Base-by-base conservation (phyloP, 37 sponge, comb jelly and placozoan species). In the Halichondria panicea region DNA sequence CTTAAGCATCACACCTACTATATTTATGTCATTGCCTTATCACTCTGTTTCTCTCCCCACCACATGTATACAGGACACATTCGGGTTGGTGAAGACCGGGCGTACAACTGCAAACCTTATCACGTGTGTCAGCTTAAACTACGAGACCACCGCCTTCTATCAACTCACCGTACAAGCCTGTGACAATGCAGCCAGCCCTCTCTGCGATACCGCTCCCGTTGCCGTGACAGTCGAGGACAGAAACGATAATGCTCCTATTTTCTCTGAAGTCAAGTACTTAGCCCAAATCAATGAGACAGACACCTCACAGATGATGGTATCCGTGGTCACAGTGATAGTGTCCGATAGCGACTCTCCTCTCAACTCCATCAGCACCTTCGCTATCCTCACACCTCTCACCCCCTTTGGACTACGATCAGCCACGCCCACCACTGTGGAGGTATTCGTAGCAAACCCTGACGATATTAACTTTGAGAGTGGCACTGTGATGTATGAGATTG, bases 171-270 rank as follows among this genome's bases (percentile, higher is more conserved):
- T 88, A 19, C 57, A 24, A 11, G 89, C 60, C 15, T 65, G 79
- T 59, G 84, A 89, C 43, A 38, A 30, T 66, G 84, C 72, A 46
- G 37, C 61, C 4, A 13, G 61, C 13, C 62, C 74, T 0, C 56
- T 85, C 68, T 85, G 61, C 37, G 56, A 43, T 41, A 41, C 56
- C 25, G 57, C 57, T 18, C 9, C 34, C n/a, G 70, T 76, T 30
- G 38, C 52, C 0, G 78, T 90, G 12, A 61, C 19, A 18, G 66
- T 90, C 3, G 34, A 67, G 4, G 91, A 90, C 67, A 43, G 67
- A 25, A 90, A 90, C 60, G 91, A 81, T 32, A 70, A 85, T 40
- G 63, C 82, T 37, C 91, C 91, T 39, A 34, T 78, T 0, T 85
- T 90, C 41, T n/a, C 39, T 25, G 22, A 12, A 8, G 55, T 40